A percentile compares a stretch with the other conserved stretches of the same genome.
Evolutionary conservation across 1,140 invertebrate species (phyloP).

Genomic region (Globodera rostochiensis): DNA sequence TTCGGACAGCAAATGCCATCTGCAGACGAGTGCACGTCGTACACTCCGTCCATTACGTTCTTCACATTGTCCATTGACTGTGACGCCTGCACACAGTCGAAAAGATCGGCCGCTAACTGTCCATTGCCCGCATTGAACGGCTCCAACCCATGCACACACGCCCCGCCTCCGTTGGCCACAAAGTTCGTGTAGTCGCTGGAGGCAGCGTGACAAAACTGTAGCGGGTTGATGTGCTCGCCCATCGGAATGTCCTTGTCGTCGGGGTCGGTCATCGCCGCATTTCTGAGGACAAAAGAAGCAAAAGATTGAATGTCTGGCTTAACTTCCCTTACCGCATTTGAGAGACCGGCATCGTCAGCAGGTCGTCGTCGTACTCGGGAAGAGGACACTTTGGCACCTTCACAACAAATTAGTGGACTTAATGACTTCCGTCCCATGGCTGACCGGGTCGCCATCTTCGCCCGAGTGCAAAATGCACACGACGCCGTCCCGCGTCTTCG

Average conservation of each 20-base stretch:
- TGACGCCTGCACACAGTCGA: conserved; percentile 57
- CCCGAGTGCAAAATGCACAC: conserved; percentile 63
- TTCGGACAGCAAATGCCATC: conserved; percentile 64
- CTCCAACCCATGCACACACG: conserved; percentile 51
- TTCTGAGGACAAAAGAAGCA: conserved; percentile 13
- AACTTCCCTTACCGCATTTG: conserved; percentile 42
- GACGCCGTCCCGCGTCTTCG: conserved; percentile 63
- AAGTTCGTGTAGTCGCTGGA: conserved; percentile 61
- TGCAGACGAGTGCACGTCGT: conserved; percentile 58
- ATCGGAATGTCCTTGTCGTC: conserved; percentile 64
- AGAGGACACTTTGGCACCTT: conserved; percentile 56
- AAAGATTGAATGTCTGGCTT: too few species aligned
- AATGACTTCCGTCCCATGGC: not conserved
- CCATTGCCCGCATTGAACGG: conserved; percentile 59
- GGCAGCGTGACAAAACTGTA: conserved; percentile 57
- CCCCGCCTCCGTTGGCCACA: conserved; percentile 59
- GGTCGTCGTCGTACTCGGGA: conserved; percentile 64
- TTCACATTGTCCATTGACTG: conserved; percentile 61
- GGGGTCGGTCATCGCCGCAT: conserved; percentile 64
- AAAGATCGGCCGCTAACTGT: conserved; percentile 61
- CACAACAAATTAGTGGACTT: not conserved
- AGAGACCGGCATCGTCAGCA: conserved; percentile 64
- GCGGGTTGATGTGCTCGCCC: conserved; percentile 64
- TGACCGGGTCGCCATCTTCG: conserved; percentile 62
- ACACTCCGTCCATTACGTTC: conserved; percentile 62